A percentile compares a stretch with the other conserved stretches of the same genome.
Conservation (phyloP, 2,888 invertebrate genomes). For the Theodoxus fluviatilis region DNA sequence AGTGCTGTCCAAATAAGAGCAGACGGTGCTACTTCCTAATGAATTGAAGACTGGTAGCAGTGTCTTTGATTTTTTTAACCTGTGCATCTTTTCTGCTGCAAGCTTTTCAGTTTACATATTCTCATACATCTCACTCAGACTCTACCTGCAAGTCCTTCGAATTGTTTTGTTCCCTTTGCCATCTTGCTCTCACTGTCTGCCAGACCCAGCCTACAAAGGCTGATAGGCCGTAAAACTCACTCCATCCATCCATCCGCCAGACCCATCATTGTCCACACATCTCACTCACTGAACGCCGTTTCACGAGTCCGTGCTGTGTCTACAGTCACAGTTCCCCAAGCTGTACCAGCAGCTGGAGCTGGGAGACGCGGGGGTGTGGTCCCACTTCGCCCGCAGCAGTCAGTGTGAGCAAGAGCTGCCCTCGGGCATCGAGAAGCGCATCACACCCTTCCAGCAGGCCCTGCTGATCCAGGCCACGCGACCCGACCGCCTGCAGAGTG, state of each 20-base stretch:
- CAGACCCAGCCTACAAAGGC: no score
- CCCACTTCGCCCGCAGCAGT: conserved; percentile 73
- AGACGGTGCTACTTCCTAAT: no score
- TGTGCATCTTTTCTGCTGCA: no score
- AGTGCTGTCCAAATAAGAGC: neutral
- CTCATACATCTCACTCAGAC: no score
- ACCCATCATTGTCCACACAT: no score
- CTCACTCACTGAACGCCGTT: no score
- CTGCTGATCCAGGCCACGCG: conserved; percentile 80
- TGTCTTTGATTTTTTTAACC: neutral
- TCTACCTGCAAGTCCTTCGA: neutral
- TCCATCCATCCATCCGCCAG: no score
- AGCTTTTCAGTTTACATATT: no score
- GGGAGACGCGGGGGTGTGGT: conserved; percentile 74
- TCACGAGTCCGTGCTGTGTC: no score
- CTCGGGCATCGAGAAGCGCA: conserved; percentile 67
- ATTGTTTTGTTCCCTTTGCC: neutral
- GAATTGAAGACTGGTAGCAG: no score
- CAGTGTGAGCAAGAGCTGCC: conserved; percentile 75
- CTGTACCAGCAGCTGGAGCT: conserved; percentile 73
- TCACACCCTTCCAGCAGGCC: conserved; percentile 82
- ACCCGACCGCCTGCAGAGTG: conserved; percentile 82
- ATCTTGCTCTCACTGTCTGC: no score
- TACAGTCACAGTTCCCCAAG: conserved; percentile 71
- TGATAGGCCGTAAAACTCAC: no score